These are phyloP conservation scores for Setipinna tenuifilis DNA, from an alignment of 2,797 vertebrate genomes.

Conservation along the genomic window DNA sequence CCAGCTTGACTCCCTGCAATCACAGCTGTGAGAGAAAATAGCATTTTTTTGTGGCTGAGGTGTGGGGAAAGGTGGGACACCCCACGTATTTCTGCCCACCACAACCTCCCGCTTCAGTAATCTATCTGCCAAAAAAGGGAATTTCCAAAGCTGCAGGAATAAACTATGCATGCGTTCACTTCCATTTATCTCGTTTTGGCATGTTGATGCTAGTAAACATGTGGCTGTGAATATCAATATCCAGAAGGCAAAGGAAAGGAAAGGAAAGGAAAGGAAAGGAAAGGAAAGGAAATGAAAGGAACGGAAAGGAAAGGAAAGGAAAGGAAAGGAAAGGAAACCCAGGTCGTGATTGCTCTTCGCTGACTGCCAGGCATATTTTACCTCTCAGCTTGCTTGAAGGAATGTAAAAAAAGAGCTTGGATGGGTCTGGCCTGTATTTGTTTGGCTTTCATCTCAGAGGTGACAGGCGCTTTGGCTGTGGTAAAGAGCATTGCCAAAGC, in stretches of 20 bases:
- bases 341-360: not conserved
- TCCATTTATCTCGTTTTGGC: constrained; percentile 21
- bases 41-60: not conserved
- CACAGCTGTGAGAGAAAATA: constrained; percentile 14
- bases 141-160: not conserved
- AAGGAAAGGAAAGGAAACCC: not conserved
- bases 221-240: constrained; percentile 35
- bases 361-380: constrained; percentile 17
- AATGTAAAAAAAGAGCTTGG: not conserved
- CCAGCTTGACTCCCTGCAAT: constrained; percentile 2
- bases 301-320: not conserved
- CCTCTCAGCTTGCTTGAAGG: not conserved
- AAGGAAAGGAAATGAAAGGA: too few species aligned
- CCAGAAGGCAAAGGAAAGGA: not conserved
- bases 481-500: not conserved
- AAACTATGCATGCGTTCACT: constrained; percentile 5
- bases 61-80: not conserved
- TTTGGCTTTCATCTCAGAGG: not conserved
- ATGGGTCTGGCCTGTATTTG: not conserved
- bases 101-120: not conserved
- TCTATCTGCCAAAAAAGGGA: not conserved
- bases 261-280: not conserved
- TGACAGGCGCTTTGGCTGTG: not conserved
- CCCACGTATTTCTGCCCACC: too few species aligned
- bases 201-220: constrained; percentile 21